These are phyloP conservation scores for Penelope pileata DNA, from an alignment of 2,113 vertebrate genomes.

Conservation along the genomic window DNA sequence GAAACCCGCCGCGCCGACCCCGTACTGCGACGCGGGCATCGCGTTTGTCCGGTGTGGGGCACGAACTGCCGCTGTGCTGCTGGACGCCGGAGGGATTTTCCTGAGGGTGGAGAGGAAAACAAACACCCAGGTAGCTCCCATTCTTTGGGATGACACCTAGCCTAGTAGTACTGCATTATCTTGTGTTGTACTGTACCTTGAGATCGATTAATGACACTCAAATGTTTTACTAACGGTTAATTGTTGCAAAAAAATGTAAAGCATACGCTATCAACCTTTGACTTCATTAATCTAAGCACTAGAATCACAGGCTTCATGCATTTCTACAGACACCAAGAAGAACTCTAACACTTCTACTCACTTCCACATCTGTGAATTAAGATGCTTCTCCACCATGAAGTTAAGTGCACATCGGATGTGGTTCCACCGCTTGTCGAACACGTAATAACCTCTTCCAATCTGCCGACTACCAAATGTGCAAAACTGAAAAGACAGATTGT, in stretches of 20 bases:
- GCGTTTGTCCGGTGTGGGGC: slow-evolving; percentile 88
- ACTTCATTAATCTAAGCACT: neutral
- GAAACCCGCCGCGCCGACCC: slow-evolving; percentile 83
- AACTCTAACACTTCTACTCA: slow-evolving; percentile 76
- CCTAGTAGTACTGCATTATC: no score
- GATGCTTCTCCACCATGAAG: slow-evolving; percentile 96
- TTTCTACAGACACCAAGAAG: neutral
- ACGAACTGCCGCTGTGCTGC: slow-evolving; percentile 79
- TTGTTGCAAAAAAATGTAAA: neutral
- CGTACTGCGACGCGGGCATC: slow-evolving; percentile 75
- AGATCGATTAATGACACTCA: neutral
- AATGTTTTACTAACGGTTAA: neutral
- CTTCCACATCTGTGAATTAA: slow-evolving; percentile 98
- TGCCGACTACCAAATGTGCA: slow-evolving; percentile 97
- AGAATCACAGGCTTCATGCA: neutral
- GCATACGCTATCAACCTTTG: neutral
- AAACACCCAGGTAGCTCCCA: neutral
- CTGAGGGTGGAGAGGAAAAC: slow-evolving; percentile 65
- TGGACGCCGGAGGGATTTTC: slow-evolving; percentile 94
- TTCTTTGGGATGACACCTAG: neutral
- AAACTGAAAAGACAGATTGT: slow-evolving; percentile 81
- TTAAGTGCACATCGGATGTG: slow-evolving; percentile 90
- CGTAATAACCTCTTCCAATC: slow-evolving; percentile 92
- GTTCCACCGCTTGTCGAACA: slow-evolving; percentile 96
- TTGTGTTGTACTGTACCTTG: neutral